Evolutionary conservation across 2,888 invertebrate species (phyloP).

Genomic region (Calephelis perditalis): DNA sequence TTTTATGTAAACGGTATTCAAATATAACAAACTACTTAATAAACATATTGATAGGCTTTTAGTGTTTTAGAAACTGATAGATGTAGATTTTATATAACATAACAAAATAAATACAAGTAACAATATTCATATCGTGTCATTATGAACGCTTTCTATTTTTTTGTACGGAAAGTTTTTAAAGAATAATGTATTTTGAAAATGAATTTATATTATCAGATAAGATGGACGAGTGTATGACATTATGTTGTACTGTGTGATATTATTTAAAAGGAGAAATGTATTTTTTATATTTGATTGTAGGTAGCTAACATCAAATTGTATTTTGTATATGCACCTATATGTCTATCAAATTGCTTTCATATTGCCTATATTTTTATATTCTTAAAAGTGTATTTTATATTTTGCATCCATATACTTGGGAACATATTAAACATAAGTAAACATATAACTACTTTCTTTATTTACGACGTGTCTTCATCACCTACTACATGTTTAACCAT

Average conservation of each 20-base stretch:
- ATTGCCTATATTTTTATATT: too few relatives aligned
- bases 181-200: slow-evolving; percentile 6
- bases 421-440: too few relatives aligned
- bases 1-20: neutral
- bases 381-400: too few relatives aligned
- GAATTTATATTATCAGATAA: slow-evolving; percentile 2
- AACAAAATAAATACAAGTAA: slow-evolving; percentile 10
- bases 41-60: neutral
- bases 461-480: too few relatives aligned
- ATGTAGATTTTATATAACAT: neutral
- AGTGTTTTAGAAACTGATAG: slow-evolving; percentile 5
- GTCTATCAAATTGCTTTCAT: neutral
- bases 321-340: neutral
- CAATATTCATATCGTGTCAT: slow-evolving; percentile 7
- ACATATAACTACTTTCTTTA: too few relatives aligned
- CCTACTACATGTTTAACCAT: too few relatives aligned
- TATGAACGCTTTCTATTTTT: slow-evolving; percentile 3
- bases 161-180: slow-evolving; percentile 7
- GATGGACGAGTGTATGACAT: neutral
- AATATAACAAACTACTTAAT: neutral
- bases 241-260: slow-evolving; percentile 7
- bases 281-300: slow-evolving; percentile 3
- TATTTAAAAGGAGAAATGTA: slow-evolving; percentile 6
- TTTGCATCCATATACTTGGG: too few relatives aligned
- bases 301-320: slow-evolving; percentile 3